Evolutionary conservation across 35 echinoderm and acorn worm genomes (phyloP), one percentile per base, ranked within the genome.

Genomic region (Amphiura filiformis): DNA sequence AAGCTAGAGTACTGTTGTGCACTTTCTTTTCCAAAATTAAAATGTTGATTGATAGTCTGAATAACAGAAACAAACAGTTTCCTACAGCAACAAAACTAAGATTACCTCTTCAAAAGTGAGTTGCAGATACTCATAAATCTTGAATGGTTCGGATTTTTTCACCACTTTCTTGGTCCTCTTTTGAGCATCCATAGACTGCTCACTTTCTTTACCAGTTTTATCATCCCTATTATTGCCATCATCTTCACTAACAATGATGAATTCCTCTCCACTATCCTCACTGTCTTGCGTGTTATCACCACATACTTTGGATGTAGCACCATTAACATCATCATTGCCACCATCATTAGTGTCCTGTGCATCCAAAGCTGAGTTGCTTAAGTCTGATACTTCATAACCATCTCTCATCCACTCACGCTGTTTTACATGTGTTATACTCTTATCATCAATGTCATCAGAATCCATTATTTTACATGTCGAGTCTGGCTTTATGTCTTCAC

Each of bases 41-140:
- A n/a, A n/a, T n/a, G n/a, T n/a, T n/a, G n/a, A n/a, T n/a, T n/a
- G n/a, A n/a, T n/a, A n/a, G n/a, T n/a, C n/a, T n/a, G n/a, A n/a
- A n/a, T n/a, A n/a, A n/a, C n/a, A n/a, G n/a, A n/a, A n/a, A n/a
- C n/a, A n/a, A n/a, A n/a, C n/a, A n/a, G n/a, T n/a, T n/a, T n/a
- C n/a, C n/a, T n/a, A n/a, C n/a, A n/a, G n/a, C n/a, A n/a, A n/a
- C n/a, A n/a, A n/a, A n/a, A n/a, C n/a, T n/a, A n/a, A n/a, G n/a
- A 57, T 85, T 82, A 99, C 96, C 96, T 99, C 96, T 87, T 99
- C 96, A 76, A 92, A 91, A 38, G 87, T 92, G 0, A 99, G 88
- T 76, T 99, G 93, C 35, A 99, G 86, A 81, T 94, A 88, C 65
- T 99, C 96, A 83, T 92, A 56, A 26, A 99, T 87, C 36, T 89